A percentile compares a stretch with the other conserved stretches of the same genome.
These are phyloP conservation scores for Monochamus alternatus DNA, from an alignment of 2,888 invertebrate species.

Conservation along the genomic window DNA sequence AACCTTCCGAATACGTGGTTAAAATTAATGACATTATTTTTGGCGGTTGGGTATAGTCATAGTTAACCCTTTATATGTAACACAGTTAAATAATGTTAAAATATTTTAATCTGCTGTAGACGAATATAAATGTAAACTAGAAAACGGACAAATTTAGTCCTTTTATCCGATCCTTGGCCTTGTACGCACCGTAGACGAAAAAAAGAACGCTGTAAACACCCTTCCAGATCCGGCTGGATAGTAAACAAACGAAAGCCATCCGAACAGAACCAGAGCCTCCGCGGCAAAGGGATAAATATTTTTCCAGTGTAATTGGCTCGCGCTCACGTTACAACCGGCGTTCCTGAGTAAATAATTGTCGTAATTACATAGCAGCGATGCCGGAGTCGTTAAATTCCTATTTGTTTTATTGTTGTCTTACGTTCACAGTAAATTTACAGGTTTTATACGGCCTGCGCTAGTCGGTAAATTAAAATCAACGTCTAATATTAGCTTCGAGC, in stretches of 20 bases:
- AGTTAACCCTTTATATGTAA: too few relatives aligned
- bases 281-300: slow-evolving; percentile 27
- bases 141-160: too few relatives aligned
- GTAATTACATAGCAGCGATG: slow-evolving; percentile 32
- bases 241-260: slow-evolving; percentile 26
- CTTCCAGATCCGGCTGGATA: neutral
- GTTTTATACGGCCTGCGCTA: slow-evolving; percentile 27
- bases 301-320: slow-evolving; percentile 30
- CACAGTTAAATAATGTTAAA: too few relatives aligned
- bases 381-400: slow-evolving; percentile 35
- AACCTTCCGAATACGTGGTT: too few relatives aligned
- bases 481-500: slow-evolving; percentile 23
- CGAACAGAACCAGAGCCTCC: slow-evolving; percentile 29
- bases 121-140: too few relatives aligned
- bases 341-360: slow-evolving; percentile 34
- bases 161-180: neutral
- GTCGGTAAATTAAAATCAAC: slow-evolving; percentile 31
- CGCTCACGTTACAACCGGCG: slow-evolving; percentile 34
- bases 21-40: too few relatives aligned
- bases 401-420: slow-evolving; percentile 33
- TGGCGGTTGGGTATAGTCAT: too few relatives aligned
- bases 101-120: too few relatives aligned
- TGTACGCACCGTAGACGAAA: neutral
- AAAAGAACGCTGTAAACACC: neutral
- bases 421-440: slow-evolving; percentile 31